These are phyloP conservation scores for Heteromormyrus szaboi DNA, from an alignment of 2,797 vertebrate species.

Conservation along the genomic window DNA sequence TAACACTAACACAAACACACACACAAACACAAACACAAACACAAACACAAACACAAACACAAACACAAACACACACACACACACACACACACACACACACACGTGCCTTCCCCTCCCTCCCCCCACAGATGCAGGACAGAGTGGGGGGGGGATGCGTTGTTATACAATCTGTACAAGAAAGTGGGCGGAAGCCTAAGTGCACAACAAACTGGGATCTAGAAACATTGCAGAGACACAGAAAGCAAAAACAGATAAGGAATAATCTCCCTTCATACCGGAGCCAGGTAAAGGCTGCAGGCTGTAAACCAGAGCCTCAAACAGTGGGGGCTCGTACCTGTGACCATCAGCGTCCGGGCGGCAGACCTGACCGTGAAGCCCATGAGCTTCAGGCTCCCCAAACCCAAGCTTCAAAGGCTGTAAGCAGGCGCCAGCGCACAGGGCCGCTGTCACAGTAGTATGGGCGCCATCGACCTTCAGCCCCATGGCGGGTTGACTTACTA, in stretches of 20 bases:
- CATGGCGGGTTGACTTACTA: not conserved
- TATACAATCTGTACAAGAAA: conserved; percentile 8
- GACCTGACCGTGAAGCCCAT: not conserved
- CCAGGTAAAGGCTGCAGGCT: not conserved
- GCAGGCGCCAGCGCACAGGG: not conserved
- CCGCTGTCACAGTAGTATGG: not conserved
- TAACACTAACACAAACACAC: not conserved
- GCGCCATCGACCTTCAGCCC: not conserved
- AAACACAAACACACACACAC: not conserved
- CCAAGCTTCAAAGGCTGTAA: not conserved
- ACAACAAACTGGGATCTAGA: not conserved
- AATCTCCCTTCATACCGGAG: not conserved
- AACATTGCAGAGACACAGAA: not conserved
- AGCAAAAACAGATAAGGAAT: not conserved
- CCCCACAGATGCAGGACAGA: not conserved
- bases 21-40: not conserved
- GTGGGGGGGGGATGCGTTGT: not conserved
- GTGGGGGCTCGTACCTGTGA: not conserved
- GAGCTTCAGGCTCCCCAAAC: not conserved
- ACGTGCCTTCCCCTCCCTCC: not conserved
- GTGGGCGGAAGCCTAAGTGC: not conserved
- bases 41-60: not conserved
- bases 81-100: not conserved
- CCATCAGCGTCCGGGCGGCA: not conserved
- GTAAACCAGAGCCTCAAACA: not conserved